These are phyloP conservation scores for Synergus itoensis DNA, from an alignment of 2,888 invertebrate genomes.

Conservation along the genomic window DNA sequence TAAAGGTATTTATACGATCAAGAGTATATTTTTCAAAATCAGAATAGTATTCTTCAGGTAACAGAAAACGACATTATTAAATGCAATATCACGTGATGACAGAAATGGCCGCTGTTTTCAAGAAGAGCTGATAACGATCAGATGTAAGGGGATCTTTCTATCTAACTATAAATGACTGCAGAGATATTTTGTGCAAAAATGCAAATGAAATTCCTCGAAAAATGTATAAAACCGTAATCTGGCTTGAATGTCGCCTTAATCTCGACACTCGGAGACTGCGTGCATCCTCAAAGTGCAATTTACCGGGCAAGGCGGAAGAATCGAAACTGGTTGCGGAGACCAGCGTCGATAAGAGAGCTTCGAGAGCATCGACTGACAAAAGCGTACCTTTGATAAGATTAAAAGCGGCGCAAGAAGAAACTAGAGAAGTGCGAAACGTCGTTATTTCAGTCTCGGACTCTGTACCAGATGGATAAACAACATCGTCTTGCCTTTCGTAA, in stretches of 20 bases:
- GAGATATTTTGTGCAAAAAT: slow-evolving; percentile 16
- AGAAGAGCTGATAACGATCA: slow-evolving; percentile 4
- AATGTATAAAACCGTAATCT: slow-evolving; percentile 34
- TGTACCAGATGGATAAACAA: slow-evolving; percentile 25
- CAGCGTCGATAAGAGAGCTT: slow-evolving; percentile 33
- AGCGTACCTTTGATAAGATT: slow-evolving; percentile 55
- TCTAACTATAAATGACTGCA: slow-evolving; percentile 7
- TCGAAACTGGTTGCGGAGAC: slow-evolving; percentile 37
- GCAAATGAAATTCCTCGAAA: slow-evolving; percentile 28
- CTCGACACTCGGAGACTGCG: slow-evolving; percentile 34
- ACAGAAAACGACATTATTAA: neutral
- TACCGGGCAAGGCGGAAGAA: slow-evolving; percentile 38
- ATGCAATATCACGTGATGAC: neutral
- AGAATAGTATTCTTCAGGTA: no score
- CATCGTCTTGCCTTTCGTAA: neutral
- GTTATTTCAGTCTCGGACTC: slow-evolving; percentile 50
- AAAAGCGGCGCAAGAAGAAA: slow-evolving; percentile 47
- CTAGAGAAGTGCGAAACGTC: slow-evolving; percentile 58
- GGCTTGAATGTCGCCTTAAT: slow-evolving; percentile 37
- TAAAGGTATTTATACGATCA: no score
- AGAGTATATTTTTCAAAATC: no score
- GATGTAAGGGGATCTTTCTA: slow-evolving; percentile 6
- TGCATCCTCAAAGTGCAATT: slow-evolving; percentile 26
- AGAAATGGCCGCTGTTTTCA: neutral
- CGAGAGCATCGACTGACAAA: slow-evolving; percentile 53